phyloP scores from a whole-genome alignment of 2,113 vertebrate species.

The Ameiurus melas region DNA sequence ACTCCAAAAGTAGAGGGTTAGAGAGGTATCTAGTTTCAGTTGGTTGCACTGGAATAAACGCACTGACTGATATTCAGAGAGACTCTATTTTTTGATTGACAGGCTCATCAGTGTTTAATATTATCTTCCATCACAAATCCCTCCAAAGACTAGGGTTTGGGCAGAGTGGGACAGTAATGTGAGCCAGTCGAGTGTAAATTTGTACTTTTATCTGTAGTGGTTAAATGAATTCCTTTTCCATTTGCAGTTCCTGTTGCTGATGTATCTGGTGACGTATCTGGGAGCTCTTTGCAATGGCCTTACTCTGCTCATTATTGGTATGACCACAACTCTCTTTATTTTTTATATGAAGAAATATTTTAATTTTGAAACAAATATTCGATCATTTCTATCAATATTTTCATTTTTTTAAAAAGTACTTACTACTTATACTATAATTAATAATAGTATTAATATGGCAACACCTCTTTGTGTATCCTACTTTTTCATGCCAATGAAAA shows the following conservation, averaged over 20 bases:
- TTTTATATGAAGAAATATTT: neutral
- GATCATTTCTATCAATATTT: neutral
- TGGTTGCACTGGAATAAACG: constrained; percentile 33
- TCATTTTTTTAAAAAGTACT: neutral
- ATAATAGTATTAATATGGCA: neutral
- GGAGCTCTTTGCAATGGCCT: constrained; percentile 86
- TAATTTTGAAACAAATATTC: too few relatives aligned
- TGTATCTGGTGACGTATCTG: constrained; percentile 87
- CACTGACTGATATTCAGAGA: constrained; percentile 48
- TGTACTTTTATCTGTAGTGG: constrained; percentile 1
- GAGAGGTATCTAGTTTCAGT: constrained; percentile 63
- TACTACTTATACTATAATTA: neutral
- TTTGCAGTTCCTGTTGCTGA: constrained; percentile 78
- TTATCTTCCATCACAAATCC: constrained; percentile 31
- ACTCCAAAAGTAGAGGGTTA: constrained; percentile 31
- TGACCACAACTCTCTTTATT: neutral
- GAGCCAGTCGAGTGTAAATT: neutral
- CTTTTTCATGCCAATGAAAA: neutral
- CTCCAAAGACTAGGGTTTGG: neutral
- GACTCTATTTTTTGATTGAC: constrained; percentile 35
- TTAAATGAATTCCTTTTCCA: constrained; percentile 27
- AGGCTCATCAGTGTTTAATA: constrained; percentile 26
- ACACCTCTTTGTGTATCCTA: neutral
- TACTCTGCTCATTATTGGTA: constrained; percentile 86
- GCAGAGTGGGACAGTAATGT: neutral